phyloP scores from a whole-genome alignment of 2,888 invertebrate species.

The Diarsia brunnea region DNA sequence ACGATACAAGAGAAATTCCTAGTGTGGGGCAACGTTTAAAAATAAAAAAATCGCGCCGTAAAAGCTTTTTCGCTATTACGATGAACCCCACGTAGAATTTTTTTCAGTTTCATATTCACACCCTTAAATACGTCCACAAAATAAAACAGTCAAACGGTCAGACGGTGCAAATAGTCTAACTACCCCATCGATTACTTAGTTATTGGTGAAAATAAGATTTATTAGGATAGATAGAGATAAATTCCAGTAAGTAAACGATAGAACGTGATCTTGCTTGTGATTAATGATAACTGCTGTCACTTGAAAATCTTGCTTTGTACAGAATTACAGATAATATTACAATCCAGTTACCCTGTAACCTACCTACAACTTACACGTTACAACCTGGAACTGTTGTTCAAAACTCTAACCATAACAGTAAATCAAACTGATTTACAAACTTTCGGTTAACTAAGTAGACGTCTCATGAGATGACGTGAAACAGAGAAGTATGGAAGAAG shows the following conservation, averaged over 20 bases:
- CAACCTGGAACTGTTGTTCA: neutral
- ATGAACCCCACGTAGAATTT: neutral
- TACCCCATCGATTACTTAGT: neutral
- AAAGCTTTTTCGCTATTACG: too few species aligned
- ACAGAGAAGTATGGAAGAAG: too few species aligned
- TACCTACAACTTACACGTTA: too few species aligned
- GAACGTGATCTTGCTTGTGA: neutral
- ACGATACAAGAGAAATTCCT: too few species aligned
- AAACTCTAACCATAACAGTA: neutral
- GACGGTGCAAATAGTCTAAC: neutral
- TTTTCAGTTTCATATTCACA: neutral
- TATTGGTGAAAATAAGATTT: neutral
- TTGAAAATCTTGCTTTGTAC: neutral
- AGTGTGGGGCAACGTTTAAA: too few species aligned
- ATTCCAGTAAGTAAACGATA: neutral
- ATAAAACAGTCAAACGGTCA: neutral
- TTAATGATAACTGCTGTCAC: neutral
- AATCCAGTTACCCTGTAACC: too few species aligned
- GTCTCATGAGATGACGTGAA: too few species aligned
- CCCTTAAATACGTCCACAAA: neutral
- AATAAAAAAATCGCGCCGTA: too few species aligned
- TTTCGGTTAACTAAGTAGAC: too few species aligned
- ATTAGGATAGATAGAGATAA: neutral
- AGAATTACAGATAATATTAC: neutral
- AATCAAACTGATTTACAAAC: neutral